phyloP scores from a whole-genome alignment of 35 echinoderm and acorn worm genomes.

The Apostichopus californicus region DNA sequence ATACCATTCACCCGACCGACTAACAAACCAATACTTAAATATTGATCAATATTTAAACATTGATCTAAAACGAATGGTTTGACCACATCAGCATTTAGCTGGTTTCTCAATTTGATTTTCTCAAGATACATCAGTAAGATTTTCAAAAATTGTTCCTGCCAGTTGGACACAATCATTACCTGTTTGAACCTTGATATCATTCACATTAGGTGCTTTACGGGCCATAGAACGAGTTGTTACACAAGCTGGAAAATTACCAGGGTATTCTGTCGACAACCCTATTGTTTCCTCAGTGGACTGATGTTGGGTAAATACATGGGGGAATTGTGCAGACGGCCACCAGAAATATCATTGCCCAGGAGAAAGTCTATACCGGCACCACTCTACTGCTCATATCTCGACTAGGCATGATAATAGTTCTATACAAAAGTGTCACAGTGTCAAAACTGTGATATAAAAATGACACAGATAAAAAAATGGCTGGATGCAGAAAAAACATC shows the following conservation, averaged over 20 bases:
- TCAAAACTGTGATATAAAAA: no score
- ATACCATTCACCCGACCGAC: no score
- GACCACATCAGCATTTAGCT: background rate
- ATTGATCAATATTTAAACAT: no score
- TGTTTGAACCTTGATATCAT: no score
- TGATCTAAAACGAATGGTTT: background rate
- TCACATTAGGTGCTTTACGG: no score
- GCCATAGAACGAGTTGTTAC: background rate
- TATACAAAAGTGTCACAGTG: no score
- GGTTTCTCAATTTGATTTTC: background rate
- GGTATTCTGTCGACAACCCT: background rate
- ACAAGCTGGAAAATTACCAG: no score
- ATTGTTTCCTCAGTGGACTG: background rate
- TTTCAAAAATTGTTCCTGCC: background rate
- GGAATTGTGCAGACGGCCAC: background rate
- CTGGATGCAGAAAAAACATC: no score
- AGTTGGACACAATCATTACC: background rate
- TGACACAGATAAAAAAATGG: no score
- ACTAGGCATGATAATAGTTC: background rate
- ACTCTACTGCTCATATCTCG: background rate
- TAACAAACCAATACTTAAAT: no score
- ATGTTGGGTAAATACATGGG: background rate
- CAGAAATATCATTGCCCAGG: constrained; percentile 36
- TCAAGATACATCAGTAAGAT: background rate
- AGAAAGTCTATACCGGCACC: background rate